Percentiles rank a stretch among this genome's conserved stretches.
These are phyloP conservation scores for Tursiops truncatus DNA, from an alignment of 2,113 vertebrate genomes.

Conservation along the genomic window DNA sequence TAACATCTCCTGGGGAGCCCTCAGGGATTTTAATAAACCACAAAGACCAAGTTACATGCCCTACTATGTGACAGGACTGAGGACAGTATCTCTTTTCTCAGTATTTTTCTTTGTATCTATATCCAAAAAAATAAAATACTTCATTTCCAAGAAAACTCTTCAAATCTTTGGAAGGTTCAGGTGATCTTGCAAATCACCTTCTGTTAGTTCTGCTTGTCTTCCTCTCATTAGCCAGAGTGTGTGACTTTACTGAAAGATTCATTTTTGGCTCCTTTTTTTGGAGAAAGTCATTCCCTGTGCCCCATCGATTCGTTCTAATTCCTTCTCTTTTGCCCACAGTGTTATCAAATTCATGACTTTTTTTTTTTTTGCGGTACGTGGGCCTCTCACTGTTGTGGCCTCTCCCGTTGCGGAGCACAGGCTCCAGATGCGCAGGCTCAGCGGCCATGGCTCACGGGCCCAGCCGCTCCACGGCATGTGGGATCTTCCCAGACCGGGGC, in stretches of 20 bases:
- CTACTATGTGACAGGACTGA: neutral
- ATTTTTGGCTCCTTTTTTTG: neutral
- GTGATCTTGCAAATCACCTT: neutral
- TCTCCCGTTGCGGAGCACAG: no score
- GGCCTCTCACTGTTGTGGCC: no score
- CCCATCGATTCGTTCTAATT: neutral
- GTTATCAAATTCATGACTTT: neutral
- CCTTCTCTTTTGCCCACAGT: neutral
- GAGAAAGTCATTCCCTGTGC: neutral
- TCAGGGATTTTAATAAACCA: neutral
- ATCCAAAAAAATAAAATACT: neutral
- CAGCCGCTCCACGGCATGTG: no score
- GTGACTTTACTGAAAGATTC: neutral
- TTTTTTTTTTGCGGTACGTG: no score
- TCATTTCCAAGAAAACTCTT: neutral
- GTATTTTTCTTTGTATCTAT: neutral
- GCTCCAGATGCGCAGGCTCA: fast-evolving
- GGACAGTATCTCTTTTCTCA: neutral
- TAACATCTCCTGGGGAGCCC: neutral
- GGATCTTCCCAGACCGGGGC: no score
- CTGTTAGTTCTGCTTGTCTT: neutral
- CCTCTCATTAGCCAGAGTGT: neutral
- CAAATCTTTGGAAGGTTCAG: neutral
- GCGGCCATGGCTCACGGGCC: no score
- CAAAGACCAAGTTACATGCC: neutral